A percentile compares a stretch with the other conserved stretches of the same genome.
These are phyloP conservation scores for Heliconius congener DNA, from an alignment of 1,140 invertebrate genomes.

Conservation along the genomic window DNA sequence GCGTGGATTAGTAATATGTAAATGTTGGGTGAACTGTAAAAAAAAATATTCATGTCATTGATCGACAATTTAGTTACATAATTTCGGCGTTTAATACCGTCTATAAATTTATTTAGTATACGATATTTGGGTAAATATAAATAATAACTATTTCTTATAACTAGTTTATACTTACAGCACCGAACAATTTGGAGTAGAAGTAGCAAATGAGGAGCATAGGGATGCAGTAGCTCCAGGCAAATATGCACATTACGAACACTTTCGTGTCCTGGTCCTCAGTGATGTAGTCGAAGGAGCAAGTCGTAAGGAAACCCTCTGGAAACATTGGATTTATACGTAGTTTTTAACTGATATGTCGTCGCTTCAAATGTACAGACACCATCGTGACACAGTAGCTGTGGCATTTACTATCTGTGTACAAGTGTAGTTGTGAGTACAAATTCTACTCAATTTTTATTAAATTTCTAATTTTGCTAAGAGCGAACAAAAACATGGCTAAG, in stretches of 20 bases:
- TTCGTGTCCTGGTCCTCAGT: constrained; percentile 86
- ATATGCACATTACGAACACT: constrained; percentile 86
- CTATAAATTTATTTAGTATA: too few species aligned
- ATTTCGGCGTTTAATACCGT: too few species aligned
- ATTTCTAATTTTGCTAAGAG: too few species aligned
- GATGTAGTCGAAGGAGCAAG: constrained; percentile 89
- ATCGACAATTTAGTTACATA: too few species aligned
- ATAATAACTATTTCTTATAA: too few species aligned
- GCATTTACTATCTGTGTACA: too few species aligned
- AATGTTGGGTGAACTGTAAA: background rate
- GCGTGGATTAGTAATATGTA: constrained; percentile 3
- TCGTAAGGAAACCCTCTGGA: constrained; percentile 88
- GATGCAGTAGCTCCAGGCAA: constrained; percentile 86
- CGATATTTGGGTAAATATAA: too few species aligned
- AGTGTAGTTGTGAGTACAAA: too few species aligned
- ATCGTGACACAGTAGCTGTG: too few species aligned
- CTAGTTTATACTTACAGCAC: constrained; percentile 79
- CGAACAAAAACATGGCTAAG: too few species aligned
- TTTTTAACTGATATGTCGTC: background rate
- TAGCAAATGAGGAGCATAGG: constrained; percentile 86
- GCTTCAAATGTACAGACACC: background rate
- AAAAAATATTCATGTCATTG: too few species aligned
- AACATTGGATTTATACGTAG: background rate
- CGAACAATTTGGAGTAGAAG: constrained; percentile 87
- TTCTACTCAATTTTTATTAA: too few species aligned